phyloP scores from a whole-genome alignment of 2,797 vertebrate species.

The Parambassis ranga region DNA sequence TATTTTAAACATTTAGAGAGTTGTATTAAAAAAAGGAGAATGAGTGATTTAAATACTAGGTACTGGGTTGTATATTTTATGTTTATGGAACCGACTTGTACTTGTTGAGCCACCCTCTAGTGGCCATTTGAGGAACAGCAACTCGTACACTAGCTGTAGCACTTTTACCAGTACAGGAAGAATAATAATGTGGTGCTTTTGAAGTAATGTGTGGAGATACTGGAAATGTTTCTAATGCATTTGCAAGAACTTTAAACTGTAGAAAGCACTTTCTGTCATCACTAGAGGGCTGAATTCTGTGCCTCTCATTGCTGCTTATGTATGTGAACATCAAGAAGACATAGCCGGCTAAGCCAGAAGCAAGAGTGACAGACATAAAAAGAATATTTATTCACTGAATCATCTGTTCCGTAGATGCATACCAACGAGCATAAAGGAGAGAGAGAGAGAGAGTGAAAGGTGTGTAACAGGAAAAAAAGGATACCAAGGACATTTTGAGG shows the following conservation, averaged over 20 bases:
- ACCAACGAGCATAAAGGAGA: conserved; percentile 17
- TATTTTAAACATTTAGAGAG: too few species aligned
- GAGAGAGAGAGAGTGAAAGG: conserved; percentile 11
- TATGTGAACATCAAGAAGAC: background rate
- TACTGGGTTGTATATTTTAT: too few species aligned
- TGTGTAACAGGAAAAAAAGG: too few species aligned
- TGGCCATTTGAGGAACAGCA: too few species aligned
- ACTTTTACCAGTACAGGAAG: too few species aligned
- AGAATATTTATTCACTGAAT: conserved; percentile 33
- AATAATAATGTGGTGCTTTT: background rate
- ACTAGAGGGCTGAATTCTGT: background rate
- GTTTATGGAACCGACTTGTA: too few species aligned
- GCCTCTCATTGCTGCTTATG: background rate
- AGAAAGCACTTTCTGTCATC: background rate
- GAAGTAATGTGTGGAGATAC: background rate
- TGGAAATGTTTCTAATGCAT: background rate
- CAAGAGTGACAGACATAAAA: conserved; percentile 22
- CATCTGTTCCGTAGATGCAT: conserved; percentile 4
- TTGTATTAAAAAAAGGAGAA: too few species aligned
- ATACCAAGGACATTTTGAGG: conserved; percentile 59
- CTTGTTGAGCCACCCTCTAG: too few species aligned
- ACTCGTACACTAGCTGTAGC: too few species aligned
- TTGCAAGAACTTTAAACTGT: background rate
- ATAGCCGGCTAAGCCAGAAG: background rate
- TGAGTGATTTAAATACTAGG: too few species aligned